Percentiles rank a stretch among this genome's conserved stretches.
These are phyloP conservation scores for Pammene aurita DNA, from an alignment of 2,888 invertebrate species.

Conservation along the genomic window DNA sequence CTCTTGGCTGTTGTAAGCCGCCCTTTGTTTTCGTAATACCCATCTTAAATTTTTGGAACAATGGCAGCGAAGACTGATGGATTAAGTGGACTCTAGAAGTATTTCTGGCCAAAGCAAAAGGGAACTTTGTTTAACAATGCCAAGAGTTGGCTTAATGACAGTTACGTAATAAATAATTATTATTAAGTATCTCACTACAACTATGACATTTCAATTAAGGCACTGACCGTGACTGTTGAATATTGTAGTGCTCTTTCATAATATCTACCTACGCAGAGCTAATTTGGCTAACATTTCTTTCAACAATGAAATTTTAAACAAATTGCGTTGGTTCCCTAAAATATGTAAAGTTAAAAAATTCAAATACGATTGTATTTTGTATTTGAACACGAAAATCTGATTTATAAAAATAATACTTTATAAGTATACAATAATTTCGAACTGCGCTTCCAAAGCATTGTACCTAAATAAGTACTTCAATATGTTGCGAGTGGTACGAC, in stretches of 20 bases:
- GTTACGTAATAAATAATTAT: background rate
- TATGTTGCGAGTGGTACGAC: too few species aligned
- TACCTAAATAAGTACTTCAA: too few species aligned
- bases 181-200: background rate
- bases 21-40: conserved; percentile 18
- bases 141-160: background rate
- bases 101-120: conserved; percentile 21
- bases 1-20: conserved; percentile 35
- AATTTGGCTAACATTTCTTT: too few species aligned
- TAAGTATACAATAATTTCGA: too few species aligned
- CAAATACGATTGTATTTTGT: too few species aligned
- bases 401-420: too few species aligned
- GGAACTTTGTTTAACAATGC: conserved; percentile 23
- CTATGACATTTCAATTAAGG: background rate
- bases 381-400: too few species aligned
- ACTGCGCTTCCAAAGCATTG: too few species aligned
- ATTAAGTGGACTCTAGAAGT: conserved; percentile 43
- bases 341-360: too few species aligned
- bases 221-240: background rate
- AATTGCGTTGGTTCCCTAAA: too few species aligned
- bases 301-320: too few species aligned
- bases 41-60: conserved; percentile 42
- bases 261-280: background rate
- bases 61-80: conserved; percentile 71
- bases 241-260: background rate